Base-by-base conservation (phyloP, 1,140 invertebrate genomes). In the Dinothrombium tinctorium region DNA sequence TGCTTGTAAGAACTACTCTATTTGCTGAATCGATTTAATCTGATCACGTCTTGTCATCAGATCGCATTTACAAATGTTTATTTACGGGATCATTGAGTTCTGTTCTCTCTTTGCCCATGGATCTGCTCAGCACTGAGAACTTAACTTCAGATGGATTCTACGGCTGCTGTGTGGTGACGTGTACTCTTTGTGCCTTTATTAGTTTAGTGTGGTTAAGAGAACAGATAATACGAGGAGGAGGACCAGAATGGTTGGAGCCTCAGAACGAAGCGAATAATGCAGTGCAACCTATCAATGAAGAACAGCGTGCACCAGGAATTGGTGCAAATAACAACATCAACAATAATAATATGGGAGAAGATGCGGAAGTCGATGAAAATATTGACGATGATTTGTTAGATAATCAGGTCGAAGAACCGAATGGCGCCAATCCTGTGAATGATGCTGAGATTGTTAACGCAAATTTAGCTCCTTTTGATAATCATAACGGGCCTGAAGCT, bases 171-270 rank as follows among this genome's bases (percentile, higher is more conserved):
- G 87, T 98, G 23, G 86, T 96, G 7, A 81, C 78, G 1, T 92
- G 90, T 56, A 95, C 92, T 2, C 59, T 98, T 22, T 82, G 92
- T 56, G 81, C 84, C 2, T 98, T 99, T 53, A 90, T 96, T 50
- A 84, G 84, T 37, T 57, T 94, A 2, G 82, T 98, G 0, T 99
- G 90, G 90, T 61, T 99, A 12, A 60, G 90, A 45, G 92, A 98
- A 60, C 92, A 98, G 60, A 95, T 99, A 47, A 68, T 96, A 45
- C 83, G 92, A 59, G 89, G 87, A 7, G 89, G 87, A 25, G 89
- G 83, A 4, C 86, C 84, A 0, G 84, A 92, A 47, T 94, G 86
- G 86, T 62, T 90, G 33, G 64, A 67, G 48, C 57, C 60, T 42
- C n/a, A n/a, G n/a, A n/a, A n/a, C n/a, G n/a, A n/a, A n/a, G n/a